These are phyloP conservation scores for Bellardia bayeri DNA, from an alignment of 2,888 invertebrate genomes.

Conservation along the genomic window DNA sequence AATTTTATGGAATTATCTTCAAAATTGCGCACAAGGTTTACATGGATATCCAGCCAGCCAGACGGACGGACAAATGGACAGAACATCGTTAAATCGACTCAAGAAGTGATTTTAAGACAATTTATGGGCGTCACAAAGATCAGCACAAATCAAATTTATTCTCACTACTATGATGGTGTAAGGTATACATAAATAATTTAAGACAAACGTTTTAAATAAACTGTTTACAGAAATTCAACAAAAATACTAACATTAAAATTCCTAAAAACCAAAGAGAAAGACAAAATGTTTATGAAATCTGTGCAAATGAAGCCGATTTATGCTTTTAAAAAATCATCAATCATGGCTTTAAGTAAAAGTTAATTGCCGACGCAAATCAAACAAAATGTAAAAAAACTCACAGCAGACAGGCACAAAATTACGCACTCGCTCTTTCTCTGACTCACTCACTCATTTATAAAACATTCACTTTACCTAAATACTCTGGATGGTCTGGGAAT, in stretches of 20 bases:
- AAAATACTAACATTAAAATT: slow-evolving; percentile 2
- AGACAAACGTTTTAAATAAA: background rate
- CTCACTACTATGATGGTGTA: too few relatives aligned
- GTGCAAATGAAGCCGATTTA: slow-evolving; percentile 77
- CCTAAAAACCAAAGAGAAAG: background rate
- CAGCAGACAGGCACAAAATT: background rate
- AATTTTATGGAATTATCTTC: too few relatives aligned
- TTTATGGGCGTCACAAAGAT: too few relatives aligned
- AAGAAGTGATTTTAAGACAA: too few relatives aligned
- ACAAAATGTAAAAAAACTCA: background rate
- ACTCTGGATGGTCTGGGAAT: too few relatives aligned
- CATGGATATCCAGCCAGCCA: too few relatives aligned
- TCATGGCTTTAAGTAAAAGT: slow-evolving; percentile 77
- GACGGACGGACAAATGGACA: too few relatives aligned
- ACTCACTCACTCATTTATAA: background rate
- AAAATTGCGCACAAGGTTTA: too few relatives aligned
- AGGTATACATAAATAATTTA: background rate
- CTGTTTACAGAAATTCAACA: background rate
- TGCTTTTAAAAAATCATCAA: slow-evolving; percentile 82
- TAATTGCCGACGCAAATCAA: slow-evolving; percentile 76
- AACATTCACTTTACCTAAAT: too few relatives aligned
- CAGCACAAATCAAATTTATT: too few relatives aligned
- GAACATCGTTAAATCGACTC: too few relatives aligned
- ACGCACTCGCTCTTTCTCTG: background rate
- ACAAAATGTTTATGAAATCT: slow-evolving; percentile 73